Conservation (phyloP, 2,888 invertebrate species). For the Calliopum simillimum region DNA sequence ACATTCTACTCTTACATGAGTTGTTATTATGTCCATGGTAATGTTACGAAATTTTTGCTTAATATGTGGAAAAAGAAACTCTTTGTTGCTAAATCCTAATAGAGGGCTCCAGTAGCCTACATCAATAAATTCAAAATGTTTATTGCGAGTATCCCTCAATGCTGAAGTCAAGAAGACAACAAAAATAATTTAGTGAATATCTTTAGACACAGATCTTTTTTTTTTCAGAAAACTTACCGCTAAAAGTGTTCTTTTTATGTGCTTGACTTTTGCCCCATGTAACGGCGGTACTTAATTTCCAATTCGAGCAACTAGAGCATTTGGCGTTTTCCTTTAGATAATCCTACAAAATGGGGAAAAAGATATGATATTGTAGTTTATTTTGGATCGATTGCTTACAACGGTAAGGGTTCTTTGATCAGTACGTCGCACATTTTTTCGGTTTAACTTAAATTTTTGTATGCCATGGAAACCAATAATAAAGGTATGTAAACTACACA, state of each 20-base stretch:
- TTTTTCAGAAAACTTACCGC: constrained; percentile 38
- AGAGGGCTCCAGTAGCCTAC: constrained; percentile 82
- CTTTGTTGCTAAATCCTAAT: constrained; percentile 75
- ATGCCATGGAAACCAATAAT: too few species aligned
- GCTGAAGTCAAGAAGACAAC: neutral
- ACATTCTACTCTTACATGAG: constrained; percentile 74
- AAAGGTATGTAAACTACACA: too few species aligned
- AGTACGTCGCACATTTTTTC: too few species aligned
- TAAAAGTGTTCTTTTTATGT: constrained; percentile 46
- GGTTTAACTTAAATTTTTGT: too few species aligned
- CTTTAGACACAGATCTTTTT: neutral
- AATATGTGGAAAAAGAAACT: constrained; percentile 83
- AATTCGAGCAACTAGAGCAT: constrained; percentile 72
- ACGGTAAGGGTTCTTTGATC: too few species aligned
- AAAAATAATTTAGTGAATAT: too few species aligned
- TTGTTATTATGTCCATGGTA: constrained; percentile 78
- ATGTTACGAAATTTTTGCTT: constrained; percentile 82
- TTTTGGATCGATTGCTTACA: too few species aligned
- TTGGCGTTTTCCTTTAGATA: constrained; percentile 58
- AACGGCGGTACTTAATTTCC: constrained; percentile 71
- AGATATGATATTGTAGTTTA: neutral
- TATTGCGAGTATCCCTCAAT: constrained; percentile 49
- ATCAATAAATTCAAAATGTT: constrained; percentile 64
- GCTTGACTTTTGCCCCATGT: constrained; percentile 70
- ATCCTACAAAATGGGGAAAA: constrained; percentile 49